Evolutionary conservation across 2,113 vertebrate genomes (phyloP), one percentile per base, ranked within the genome.

Genomic region (Spea multiplicata): DNA sequence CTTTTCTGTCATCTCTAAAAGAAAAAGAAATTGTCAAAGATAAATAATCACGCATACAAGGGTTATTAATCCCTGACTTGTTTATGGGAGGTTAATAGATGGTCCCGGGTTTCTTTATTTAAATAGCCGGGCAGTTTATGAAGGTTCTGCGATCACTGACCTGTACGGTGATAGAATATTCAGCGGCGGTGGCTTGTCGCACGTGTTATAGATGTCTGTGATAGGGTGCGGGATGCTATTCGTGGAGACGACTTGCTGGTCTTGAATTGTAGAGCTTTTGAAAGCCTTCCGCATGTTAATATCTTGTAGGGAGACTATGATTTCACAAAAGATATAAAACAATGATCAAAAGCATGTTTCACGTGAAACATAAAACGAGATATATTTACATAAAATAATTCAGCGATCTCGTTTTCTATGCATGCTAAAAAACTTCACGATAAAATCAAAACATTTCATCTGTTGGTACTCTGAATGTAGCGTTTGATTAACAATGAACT

Each of bases 211-310:
- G 89, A 98, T 97, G 87, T 98, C 97, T 74, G 84, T 91, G 44
- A 99, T 94, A 0, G 97, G 97, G 55, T 90, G 96, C 0, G 97
- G 97, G 62, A 97, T 93, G 59, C 95, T 98, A 89, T 91, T 95
- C 91, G 96, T 96, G 81, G 97, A 98, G 86, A 99, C 96, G 84
- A 98, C 97, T 88, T 99, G 95, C 90, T 99, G 97, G 89, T 99
- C 96, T 85, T 99, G 97, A 55, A 90, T 87, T 72, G 95, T 97
- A 30, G 95, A 97, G 88, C 96, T 98, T 88, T 97, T 99, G 85
- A 99, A 99, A 52, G 97, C 97, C 86, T 99, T 99, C 80, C 95
- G 95, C 96, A 98, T 98, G 90, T 99, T 99, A 87, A 99, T 99
- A 74, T 99, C 97, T 88, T 99, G 97, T 9, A 99, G 90, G 2